phyloP scores from a whole-genome alignment of 2,113 vertebrate species.

The Protobothrops mucrosquamatus region DNA sequence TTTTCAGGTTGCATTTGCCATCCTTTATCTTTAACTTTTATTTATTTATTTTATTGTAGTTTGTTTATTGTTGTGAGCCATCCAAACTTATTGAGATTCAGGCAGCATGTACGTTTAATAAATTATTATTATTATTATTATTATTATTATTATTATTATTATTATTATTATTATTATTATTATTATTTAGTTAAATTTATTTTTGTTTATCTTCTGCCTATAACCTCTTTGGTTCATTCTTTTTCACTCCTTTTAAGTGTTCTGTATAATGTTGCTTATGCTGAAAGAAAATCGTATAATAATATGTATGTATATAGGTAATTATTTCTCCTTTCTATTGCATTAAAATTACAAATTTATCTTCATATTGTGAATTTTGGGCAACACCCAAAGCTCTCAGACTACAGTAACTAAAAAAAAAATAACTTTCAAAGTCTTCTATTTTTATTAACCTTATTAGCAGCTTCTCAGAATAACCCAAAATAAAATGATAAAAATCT shows the following conservation, averaged over 20 bases:
- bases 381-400: not conserved
- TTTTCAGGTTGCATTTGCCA: not conserved
- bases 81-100: not conserved
- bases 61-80: not conserved
- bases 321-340: not conserved
- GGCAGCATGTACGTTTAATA: not conserved
- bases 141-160: too few relatives aligned
- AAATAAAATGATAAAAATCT: slow-evolving; percentile 18
- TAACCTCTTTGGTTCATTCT: not conserved
- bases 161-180: too few relatives aligned
- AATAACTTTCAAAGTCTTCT: not conserved
- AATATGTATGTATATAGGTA: not conserved
- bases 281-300: not conserved
- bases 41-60: not conserved
- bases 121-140: not conserved
- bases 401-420: not conserved
- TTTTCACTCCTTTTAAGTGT: not conserved
- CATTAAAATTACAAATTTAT: not conserved
- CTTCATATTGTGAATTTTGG: not conserved
- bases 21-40: not conserved
- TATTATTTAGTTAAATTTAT: not conserved
- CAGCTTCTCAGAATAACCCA: not conserved
- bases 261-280: not conserved
- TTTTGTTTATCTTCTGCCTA: not conserved
- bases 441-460: not conserved